These are phyloP conservation scores for Acrossocheilus wenchowensis DNA, from an alignment of 2,797 vertebrate species.

Conservation along the genomic window DNA sequence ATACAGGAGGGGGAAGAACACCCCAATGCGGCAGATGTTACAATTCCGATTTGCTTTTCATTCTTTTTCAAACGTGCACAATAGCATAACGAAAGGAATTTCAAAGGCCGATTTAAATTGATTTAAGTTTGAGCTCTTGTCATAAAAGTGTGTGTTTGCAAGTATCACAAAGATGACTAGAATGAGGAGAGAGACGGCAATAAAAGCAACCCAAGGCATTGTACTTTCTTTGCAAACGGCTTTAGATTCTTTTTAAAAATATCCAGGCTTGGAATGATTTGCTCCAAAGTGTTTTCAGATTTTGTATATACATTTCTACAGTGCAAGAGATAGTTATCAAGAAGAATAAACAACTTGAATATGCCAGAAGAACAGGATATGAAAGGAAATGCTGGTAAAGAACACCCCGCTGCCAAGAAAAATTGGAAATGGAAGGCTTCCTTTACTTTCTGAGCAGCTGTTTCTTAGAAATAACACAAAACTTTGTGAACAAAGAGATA, in stretches of 20 bases:
- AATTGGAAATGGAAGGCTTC: constrained; percentile 78
- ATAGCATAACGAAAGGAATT: constrained; percentile 82
- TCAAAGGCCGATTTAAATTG: constrained; percentile 83
- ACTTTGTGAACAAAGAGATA: constrained; percentile 46
- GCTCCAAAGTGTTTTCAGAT: constrained; percentile 78
- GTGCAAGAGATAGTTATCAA: constrained; percentile 75
- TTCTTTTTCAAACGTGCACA: constrained; percentile 79
- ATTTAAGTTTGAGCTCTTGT: constrained; percentile 82
- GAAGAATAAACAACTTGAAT: constrained; percentile 80
- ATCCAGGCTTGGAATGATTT: constrained; percentile 76
- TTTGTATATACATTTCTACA: constrained; percentile 63
- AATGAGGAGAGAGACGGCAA: constrained; percentile 66
- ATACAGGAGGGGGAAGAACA: constrained; percentile 55
- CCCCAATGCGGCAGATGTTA: constrained; percentile 79
- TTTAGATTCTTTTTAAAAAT: constrained; percentile 69
- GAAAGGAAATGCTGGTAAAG: constrained; percentile 73
- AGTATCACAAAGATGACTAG: constrained; percentile 80
- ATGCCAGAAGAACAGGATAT: constrained; percentile 71
- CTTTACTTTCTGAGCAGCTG: constrained; percentile 70
- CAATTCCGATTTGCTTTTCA: constrained; percentile 80
- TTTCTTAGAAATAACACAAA: constrained; percentile 69
- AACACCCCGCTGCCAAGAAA: constrained; percentile 73
- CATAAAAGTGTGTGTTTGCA: constrained; percentile 79
- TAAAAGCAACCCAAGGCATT: constrained; percentile 77
- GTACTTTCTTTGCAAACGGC: constrained; percentile 76